Base-by-base conservation (phyloP, 2,888 invertebrate genomes). In the Drosophila testacea region DNA sequence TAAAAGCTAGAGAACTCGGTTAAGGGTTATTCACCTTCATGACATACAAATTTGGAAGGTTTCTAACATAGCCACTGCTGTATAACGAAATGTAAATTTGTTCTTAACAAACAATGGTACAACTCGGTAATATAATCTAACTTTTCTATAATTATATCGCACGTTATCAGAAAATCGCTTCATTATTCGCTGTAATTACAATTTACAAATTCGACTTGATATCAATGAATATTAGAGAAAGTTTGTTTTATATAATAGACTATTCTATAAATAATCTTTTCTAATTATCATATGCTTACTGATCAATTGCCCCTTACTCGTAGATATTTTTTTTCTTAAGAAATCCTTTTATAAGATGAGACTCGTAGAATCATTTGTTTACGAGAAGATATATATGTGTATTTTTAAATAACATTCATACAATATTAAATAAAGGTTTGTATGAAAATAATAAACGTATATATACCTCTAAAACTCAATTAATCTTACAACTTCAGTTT, bases 361-460 rank as follows among this genome's bases (percentile, higher is more conserved):
- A 27, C 27, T 16, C 6, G 47, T 6, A 1, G n/a, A 11, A 16
- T 7, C 28, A 6, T 59, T 73, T 65, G 38, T 70, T 36, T 68
- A 73, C 83, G 72, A 76, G 48, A 76, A 69, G 32, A 47, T 57
- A 72, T 77, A 75, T 70, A 77, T 82, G 73, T 79, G 73, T 82
- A 81, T 85, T 79, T 85, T 83, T 85, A 85, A 88, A 85, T 88
- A 88, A 51, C 67, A 72, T 56, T 46, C 56, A 61, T 47, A 72
- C 61, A 55, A 44, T 54, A 56, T 44, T 44, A 56, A 44, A 44
- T 56, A 56, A 36, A 13, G 44, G n/a, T 56, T 27, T n/a, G 65
- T 69, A 30, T 60, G 46, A 48, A 66, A 73, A 62, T 64, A 74
- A 41, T 67, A 69, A 41, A 39, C 34, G 41, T 55, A 51, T 47